Base-by-base conservation (phyloP, 2,113 vertebrate species). In the Sprattus sprattus region DNA sequence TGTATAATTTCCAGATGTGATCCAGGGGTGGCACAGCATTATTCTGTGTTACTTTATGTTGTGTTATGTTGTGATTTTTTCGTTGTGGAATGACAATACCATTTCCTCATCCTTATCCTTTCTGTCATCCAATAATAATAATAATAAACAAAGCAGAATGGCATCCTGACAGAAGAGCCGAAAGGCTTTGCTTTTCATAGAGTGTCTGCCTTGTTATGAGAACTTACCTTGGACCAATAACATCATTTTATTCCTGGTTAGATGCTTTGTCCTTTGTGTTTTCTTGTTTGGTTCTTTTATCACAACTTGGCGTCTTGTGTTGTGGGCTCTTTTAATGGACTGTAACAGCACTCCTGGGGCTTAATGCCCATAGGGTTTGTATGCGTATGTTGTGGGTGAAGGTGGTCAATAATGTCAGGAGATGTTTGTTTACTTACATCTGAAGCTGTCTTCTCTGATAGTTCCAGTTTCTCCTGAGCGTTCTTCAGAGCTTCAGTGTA, bases 401-500 rank as follows among this genome's bases (percentile, higher is more conserved):
- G 13, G 28, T 16, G 28, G n/a, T 28, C 11, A 0, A 39, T 2
- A 15, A 28, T 13, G 64, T 71, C 57, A 64, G 57, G 4, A 8
- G 22, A 64, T 64, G 57, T 9, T 71, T 25, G 9, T 32, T 28
- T 39, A 96, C 98, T 45, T 94, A 99, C 97, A 1, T 98, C 97
- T 64, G 97, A 95, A 22, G 97, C 96, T 82, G 94, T 97, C 93
- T 95, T 97, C 90, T 99, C 97, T 0, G 97, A 95, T 88, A 96
- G 94, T 89, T 98, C 96, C 89, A 98, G 95, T 93, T 97, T 98
- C 88, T 98, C 98, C 92, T 97, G 97, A 71, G 97, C 96, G 0
- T 97, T 96, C 89, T 97, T 97, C 83, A 99, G 95, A 88, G 95
- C 94, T 90, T 97, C 97, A 0, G 97, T 97, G 90, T 96, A 96